These are phyloP conservation scores for Excalfactoria chinensis DNA, from an alignment of 2,113 vertebrate species.

Conservation along the genomic window DNA sequence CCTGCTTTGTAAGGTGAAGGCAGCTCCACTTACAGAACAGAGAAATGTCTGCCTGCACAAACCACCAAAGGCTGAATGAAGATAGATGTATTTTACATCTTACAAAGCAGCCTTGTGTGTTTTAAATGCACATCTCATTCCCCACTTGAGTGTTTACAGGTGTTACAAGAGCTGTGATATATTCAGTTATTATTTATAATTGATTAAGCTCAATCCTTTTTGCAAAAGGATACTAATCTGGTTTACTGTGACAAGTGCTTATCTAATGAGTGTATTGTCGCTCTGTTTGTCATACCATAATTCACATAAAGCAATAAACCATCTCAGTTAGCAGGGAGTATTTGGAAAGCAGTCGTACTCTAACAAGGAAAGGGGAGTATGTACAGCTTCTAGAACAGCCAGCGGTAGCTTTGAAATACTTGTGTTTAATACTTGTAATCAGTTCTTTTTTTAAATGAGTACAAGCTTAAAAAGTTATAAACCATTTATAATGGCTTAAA, in stretches of 20 bases:
- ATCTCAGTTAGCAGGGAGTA: neutral
- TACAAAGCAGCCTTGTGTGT: neutral
- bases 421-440: neutral
- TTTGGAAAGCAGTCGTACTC: neutral
- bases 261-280: neutral
- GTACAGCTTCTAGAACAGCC: neutral
- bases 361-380: neutral
- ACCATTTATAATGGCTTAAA: neutral
- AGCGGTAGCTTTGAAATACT: neutral
- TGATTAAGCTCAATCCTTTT: neutral
- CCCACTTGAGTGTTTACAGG: neutral
- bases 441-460: neutral
- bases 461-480: neutral
- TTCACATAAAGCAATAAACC: neutral
- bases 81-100: neutral
- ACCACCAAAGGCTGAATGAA: neutral
- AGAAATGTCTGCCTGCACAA: neutral
- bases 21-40: neutral
- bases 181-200: constrained; percentile 16
- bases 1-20: neutral
- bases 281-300: neutral
- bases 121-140: neutral
- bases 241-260: neutral
- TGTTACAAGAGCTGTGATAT: neutral
- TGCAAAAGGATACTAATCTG: neutral